Evolutionary conservation across 2,888 invertebrate genomes (phyloP).

Genomic region (Pherbina coryleti): DNA sequence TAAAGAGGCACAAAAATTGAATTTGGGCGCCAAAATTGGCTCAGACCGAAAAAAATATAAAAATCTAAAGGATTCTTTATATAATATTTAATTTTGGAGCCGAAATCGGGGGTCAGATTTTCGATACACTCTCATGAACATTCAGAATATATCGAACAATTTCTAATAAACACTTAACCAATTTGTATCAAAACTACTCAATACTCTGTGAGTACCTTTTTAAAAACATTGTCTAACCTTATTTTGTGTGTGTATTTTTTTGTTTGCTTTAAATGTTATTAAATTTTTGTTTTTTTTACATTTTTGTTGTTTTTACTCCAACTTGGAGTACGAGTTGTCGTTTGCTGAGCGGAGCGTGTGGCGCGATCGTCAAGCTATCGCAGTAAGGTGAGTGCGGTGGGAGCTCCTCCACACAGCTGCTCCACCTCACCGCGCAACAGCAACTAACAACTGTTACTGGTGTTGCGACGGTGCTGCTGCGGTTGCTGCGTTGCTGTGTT

Average conservation of each 20-base stretch:
- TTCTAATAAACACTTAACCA: no score
- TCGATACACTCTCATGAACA: no score
- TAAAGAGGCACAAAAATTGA: no score
- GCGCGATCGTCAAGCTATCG: slow-evolving; percentile 28
- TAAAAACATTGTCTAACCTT: not conserved
- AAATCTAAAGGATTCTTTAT: no score
- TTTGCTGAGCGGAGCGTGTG: slow-evolving; percentile 29
- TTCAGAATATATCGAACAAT: no score
- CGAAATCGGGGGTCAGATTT: no score
- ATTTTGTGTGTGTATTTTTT: slow-evolving; percentile 18
- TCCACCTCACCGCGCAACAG: not conserved
- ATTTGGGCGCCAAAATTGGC: no score
- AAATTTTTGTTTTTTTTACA: slow-evolving; percentile 47
- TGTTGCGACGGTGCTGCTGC: slow-evolving; percentile 23
- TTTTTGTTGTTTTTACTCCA: slow-evolving; percentile 16
- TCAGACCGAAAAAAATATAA: no score
- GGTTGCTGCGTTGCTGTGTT: slow-evolving; percentile 40
- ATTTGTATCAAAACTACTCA: no score
- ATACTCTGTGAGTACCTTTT: no score
- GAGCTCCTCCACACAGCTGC: slow-evolving; percentile 32
- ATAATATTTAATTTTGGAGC: no score
- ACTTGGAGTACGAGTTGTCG: slow-evolving; percentile 4
- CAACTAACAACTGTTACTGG: not conserved
- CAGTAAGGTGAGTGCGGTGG: slow-evolving; percentile 1
- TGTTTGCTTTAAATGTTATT: slow-evolving; percentile 25